A percentile compares a stretch with the other conserved stretches of the same genome.
Evolutionary conservation across 2,113 vertebrate genomes (phyloP).

Genomic region (Rhabdomys dilectus): DNA sequence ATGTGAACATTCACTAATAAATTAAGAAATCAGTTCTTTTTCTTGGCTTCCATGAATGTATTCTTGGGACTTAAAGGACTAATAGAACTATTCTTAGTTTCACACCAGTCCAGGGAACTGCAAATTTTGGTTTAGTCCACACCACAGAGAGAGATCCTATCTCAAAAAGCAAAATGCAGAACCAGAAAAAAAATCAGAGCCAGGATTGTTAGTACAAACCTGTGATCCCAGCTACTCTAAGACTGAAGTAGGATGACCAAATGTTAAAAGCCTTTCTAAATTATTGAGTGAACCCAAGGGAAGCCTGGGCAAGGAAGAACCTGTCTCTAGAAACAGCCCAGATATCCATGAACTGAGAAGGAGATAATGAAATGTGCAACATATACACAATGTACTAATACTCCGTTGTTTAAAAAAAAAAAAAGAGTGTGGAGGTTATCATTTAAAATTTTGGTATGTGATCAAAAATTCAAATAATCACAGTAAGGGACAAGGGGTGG

Average conservation of each 20-base stretch:
- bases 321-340: not conserved
- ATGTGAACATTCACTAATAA: not conserved
- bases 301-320: too few species aligned
- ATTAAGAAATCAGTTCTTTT: not conserved
- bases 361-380: too few species aligned
- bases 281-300: not conserved
- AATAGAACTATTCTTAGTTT: not conserved
- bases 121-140: not conserved
- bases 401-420: not conserved
- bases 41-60: not conserved
- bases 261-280: not conserved
- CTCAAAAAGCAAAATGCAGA: not conserved
- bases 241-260: not conserved
- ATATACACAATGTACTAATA: too few species aligned
- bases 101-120: not conserved
- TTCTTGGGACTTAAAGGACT: not conserved
- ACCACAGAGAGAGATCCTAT: not conserved
- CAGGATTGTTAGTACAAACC: fast-evolving
- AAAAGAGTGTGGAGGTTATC: not conserved
- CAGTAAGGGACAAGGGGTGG: too few species aligned
- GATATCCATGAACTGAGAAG: not conserved
- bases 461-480: not conserved
- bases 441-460: not conserved
- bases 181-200: not conserved
- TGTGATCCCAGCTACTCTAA: not conserved